Conservation (phyloP, 1,140 invertebrate genomes). For the Panulirus ornatus region DNA sequence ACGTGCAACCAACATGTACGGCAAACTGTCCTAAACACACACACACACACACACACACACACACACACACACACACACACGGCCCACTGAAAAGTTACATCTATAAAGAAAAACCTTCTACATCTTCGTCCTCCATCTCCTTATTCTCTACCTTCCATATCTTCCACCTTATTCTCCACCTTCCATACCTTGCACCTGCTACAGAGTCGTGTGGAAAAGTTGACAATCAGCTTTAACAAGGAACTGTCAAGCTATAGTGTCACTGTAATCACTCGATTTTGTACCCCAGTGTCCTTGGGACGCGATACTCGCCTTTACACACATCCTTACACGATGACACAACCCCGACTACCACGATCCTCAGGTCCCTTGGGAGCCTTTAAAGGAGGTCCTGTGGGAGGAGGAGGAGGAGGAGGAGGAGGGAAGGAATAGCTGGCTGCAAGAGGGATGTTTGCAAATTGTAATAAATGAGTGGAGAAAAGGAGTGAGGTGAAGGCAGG, state of each 20-base stretch:
- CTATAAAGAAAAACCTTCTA: no score
- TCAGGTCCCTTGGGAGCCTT: background rate
- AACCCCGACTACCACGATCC: background rate
- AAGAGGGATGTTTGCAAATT: no score
- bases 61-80: no score
- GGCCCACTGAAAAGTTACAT: no score
- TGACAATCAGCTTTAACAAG: conserved; percentile 17
- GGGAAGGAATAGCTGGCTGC: no score
- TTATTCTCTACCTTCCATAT: background rate
- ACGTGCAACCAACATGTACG: no score
- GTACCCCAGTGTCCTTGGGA: conserved; percentile 40
- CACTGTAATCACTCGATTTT: conserved; percentile 5
- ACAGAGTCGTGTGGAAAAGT: background rate
- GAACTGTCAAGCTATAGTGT: conserved; percentile 24
- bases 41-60: no score
- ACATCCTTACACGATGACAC: background rate
- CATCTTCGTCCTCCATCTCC: background rate
- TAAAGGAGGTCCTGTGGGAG: background rate
- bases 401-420: background rate
- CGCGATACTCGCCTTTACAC: no score
- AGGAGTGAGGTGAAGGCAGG: background rate
- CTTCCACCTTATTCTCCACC: background rate
- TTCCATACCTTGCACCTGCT: background rate
- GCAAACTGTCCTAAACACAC: no score
- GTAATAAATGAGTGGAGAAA: no score